Evolutionary conservation across 2,113 vertebrate genomes (phyloP).

Genomic region (Tyrannus savana): DNA sequence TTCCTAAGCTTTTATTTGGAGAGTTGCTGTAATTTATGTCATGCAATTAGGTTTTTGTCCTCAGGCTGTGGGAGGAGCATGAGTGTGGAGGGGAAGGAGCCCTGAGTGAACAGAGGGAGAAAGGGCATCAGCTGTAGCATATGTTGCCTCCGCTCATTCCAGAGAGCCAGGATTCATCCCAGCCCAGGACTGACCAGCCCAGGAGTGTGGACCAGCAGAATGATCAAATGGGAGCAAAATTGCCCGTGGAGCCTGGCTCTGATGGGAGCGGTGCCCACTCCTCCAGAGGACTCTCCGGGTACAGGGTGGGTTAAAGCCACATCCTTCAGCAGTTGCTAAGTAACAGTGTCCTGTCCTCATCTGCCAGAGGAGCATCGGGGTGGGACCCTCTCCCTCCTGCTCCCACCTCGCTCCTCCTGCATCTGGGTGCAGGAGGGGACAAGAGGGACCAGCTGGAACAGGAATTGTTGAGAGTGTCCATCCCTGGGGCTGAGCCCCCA

Average conservation of each 20-base stretch:
- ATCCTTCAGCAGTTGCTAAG: constrained; percentile 32
- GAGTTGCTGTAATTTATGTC: constrained; percentile 57
- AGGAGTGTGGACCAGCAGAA: not conserved
- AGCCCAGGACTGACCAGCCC: not conserved
- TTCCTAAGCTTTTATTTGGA: constrained; percentile 45
- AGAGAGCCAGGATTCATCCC: not conserved
- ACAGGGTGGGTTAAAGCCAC: not conserved
- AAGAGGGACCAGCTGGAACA: not conserved
- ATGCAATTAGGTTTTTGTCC: constrained; percentile 45
- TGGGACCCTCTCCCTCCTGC: not conserved
- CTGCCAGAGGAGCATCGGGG: not conserved
- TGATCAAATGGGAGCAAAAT: accelerated
- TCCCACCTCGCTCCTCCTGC: not conserved
- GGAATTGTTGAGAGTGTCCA: accelerated
- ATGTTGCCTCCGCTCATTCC: not conserved
- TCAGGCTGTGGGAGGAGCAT: not conserved
- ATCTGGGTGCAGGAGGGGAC: not conserved
- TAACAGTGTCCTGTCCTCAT: not conserved
- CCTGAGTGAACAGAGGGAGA: not conserved
- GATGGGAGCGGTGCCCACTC: not conserved
- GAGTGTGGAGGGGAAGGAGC: not conserved
- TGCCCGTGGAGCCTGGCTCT: accelerated
- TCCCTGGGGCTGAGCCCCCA: accelerated
- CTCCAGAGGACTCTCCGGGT: not conserved
- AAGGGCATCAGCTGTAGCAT: not conserved